Conservation (phyloP, 2,888 invertebrate species). For the Cordilura impudica region DNA sequence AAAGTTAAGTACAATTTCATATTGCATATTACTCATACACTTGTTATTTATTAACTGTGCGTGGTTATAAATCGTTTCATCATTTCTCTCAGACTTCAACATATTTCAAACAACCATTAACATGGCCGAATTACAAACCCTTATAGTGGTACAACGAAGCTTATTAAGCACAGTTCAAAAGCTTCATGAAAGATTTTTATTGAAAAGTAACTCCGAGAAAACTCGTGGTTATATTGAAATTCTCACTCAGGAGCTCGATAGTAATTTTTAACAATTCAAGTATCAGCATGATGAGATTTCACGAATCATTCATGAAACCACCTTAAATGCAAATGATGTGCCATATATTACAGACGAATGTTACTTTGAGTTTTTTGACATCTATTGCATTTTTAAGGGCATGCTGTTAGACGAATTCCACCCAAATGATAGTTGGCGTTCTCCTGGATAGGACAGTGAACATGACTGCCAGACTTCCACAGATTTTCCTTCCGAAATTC, state of each 20-base stretch:
- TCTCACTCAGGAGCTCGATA: slow-evolving; percentile 9
- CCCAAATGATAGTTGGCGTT: too few species aligned
- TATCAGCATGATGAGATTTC: slow-evolving; percentile 19
- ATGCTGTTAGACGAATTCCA: too few species aligned
- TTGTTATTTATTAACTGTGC: too few species aligned
- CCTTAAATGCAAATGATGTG: slow-evolving; percentile 5
- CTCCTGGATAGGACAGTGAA: neutral
- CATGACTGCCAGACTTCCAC: neutral
- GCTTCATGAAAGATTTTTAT: too few species aligned
- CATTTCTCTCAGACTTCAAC: too few species aligned
- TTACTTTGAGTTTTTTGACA: slow-evolving; percentile 10
- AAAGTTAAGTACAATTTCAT: too few species aligned
- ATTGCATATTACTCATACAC: too few species aligned
- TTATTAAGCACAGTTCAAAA: too few species aligned
- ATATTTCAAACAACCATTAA: too few species aligned
- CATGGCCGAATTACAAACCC: too few species aligned
- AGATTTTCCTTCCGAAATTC: neutral
- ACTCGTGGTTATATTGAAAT: slow-evolving; percentile 25
- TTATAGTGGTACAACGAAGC: too few species aligned
- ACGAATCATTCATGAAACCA: neutral
- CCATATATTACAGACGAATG: slow-evolving; percentile 22
- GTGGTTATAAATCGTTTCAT: too few species aligned
- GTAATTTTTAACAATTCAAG: slow-evolving; percentile 26
- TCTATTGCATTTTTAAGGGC: slow-evolving; percentile 14
- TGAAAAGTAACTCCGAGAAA: neutral